Evolutionary conservation across 2,888 invertebrate species (phyloP), one percentile per base, ranked within the genome.

Genomic region (Apomyelois bistriatella): DNA sequence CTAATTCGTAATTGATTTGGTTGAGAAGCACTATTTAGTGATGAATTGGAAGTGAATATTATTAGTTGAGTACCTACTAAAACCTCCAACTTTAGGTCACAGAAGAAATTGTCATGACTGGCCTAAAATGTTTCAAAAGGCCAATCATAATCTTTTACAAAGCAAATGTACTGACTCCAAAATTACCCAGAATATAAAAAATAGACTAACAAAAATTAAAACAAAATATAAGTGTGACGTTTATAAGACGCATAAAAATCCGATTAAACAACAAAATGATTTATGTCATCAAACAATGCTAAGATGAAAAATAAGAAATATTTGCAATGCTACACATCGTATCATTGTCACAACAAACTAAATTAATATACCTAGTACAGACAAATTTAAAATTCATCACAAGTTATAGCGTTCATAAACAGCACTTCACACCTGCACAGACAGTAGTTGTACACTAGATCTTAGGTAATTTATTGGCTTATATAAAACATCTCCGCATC

Each of bases 391-490:
- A 22, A 63, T 59, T 68, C 67, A 74, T 75, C 72, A 74, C 73
- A 72, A 72, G 68, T 68, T 73, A 68, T 73, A 72, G 70, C 68
- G 64, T 76, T 75, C 70, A 69, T 74, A 60, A 72, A 66, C 70
- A 75, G 73, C 64, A 73, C 64, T 76, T 74, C 74, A 74, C 76
- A 74, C 74, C 75, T 74, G 70, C 69, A 72, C 70, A 70, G 68
- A 61, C 64, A 68, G 70, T 70, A 72, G 71, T 78, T 74, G 76
- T 81, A 83, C 75, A 76, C 84, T 88, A 88, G 81, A 78, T 87
- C 88, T 88, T 87, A 88, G 89, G 88, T 87, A 84, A 81, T 79
- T 79, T 78, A 84, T 86, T 84, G 82, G 87, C 82, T 85, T 85
- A 83, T 76, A 78, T 74, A 76, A 78, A 79, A 81, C 70, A 74